These are phyloP conservation scores for Meles meles DNA, from an alignment of 2,113 vertebrate species.

Conservation along the genomic window DNA sequence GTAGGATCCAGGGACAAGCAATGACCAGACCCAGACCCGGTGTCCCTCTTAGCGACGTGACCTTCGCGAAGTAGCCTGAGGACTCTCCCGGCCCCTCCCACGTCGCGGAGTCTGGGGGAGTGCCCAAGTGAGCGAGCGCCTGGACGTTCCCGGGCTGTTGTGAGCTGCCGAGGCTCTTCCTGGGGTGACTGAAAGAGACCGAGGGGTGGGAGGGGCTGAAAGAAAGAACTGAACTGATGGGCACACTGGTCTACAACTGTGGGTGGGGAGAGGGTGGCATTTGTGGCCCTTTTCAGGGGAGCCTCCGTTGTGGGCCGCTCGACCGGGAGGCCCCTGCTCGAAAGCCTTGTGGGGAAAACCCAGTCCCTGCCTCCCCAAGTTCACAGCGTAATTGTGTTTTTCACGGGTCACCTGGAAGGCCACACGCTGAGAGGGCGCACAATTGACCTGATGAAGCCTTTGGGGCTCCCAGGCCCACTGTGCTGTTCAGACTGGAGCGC, in stretches of 20 bases:
- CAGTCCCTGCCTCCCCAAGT: not conserved
- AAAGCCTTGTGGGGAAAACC: not conserved
- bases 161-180: not conserved
- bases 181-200: not conserved
- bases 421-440: not conserved
- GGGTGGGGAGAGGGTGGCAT: not conserved
- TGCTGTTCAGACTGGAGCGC: not conserved
- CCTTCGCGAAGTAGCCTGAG: not conserved
- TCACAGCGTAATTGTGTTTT: not conserved
- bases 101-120: not conserved
- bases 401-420: not conserved
- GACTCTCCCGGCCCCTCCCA: not conserved
- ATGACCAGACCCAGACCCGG: too few species aligned
- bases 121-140: too few species aligned
- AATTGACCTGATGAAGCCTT: not conserved
- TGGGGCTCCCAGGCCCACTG: not conserved
- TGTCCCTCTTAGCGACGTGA: not conserved
- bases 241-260: not conserved
- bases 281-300: not conserved
- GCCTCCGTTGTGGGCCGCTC: not conserved
- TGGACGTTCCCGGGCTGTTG: not conserved
- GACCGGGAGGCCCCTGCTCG: not conserved
- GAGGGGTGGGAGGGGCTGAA: fast-evolving
- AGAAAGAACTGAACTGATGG: too few species aligned
- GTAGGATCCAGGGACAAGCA: not conserved